These are phyloP conservation scores for Axinella damicornis DNA, from an alignment of 37 sponge, comb jelly and placozoan genomes.

Conservation along the genomic window DNA sequence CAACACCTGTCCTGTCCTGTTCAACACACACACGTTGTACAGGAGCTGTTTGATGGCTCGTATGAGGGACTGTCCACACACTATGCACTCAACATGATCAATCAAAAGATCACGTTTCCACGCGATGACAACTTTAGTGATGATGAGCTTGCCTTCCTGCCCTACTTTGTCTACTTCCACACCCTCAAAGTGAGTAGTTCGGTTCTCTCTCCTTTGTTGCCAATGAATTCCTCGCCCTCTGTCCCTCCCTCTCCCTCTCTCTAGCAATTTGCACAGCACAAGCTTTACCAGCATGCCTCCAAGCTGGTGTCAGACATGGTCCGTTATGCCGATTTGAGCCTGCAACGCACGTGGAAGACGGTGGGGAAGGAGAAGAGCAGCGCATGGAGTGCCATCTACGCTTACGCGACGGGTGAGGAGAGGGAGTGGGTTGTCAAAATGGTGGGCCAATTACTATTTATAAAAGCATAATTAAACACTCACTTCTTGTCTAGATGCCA, in stretches of 20 bases:
- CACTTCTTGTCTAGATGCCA: too few relatives aligned
- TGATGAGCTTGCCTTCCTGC: slow-evolving; percentile 85
- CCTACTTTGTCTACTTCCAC: slow-evolving; percentile 79
- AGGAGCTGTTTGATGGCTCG: slow-evolving; percentile 58
- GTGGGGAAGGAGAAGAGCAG: slow-evolving; percentile 63
- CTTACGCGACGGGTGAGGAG: slow-evolving; percentile 55
- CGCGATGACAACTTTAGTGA: slow-evolving; percentile 85
- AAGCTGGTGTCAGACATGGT: not conserved
- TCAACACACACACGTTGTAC: not conserved
- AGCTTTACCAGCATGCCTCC: not conserved
- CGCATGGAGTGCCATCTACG: slow-evolving; percentile 76
- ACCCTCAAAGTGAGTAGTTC: slow-evolving; percentile 58
- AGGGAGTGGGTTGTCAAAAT: too few relatives aligned
- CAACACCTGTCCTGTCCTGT: too few relatives aligned
- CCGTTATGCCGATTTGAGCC: slow-evolving; percentile 38
- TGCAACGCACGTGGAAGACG: slow-evolving; percentile 61
- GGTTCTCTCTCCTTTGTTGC: too few relatives aligned
- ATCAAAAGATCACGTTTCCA: slow-evolving; percentile 85
- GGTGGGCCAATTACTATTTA: too few relatives aligned
- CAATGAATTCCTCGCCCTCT: not conserved
- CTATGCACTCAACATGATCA: slow-evolving; percentile 83
- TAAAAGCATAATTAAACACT: too few relatives aligned
- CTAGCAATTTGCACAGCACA: not conserved
- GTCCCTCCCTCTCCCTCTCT: not conserved
- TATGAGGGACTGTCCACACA: slow-evolving; percentile 51